phyloP scores from a whole-genome alignment of 2,888 invertebrate species.

The Polydrusus pterygomalis region DNA sequence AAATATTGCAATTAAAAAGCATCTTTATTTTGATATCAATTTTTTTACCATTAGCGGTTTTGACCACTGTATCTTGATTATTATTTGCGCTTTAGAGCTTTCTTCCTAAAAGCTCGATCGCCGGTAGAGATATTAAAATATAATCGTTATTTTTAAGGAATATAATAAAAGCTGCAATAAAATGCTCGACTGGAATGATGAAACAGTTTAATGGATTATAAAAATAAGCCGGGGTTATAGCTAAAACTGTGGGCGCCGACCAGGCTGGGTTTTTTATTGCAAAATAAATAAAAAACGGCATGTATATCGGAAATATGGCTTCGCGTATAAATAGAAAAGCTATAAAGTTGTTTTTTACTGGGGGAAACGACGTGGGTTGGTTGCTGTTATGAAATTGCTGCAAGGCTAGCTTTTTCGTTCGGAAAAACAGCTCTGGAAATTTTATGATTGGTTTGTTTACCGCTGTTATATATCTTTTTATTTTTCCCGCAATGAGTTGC shows the following conservation, averaged over 20 bases:
- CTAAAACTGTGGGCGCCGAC: constrained; percentile 43
- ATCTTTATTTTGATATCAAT: too few species aligned
- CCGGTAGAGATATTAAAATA: constrained; percentile 47
- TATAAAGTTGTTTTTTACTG: constrained; percentile 46
- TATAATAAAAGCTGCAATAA: constrained; percentile 52
- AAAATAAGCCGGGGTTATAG: constrained; percentile 37
- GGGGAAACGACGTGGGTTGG: constrained; percentile 31
- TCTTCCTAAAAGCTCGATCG: constrained; percentile 41
- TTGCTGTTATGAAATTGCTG: constrained; percentile 38
- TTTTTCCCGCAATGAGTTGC: constrained; percentile 19
- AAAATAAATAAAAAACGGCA: constrained; percentile 41
- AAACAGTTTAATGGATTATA: constrained; percentile 50
- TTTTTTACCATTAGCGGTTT: constrained; percentile 16
- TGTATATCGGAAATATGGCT: constrained; percentile 46
- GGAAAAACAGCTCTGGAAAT: constrained; percentile 42
- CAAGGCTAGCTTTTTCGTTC: constrained; percentile 32
- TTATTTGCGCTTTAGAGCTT: constrained; percentile 40
- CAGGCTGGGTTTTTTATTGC: constrained; percentile 42
- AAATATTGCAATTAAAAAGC: too few species aligned
- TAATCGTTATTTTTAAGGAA: constrained; percentile 54
- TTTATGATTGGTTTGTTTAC: constrained; percentile 50
- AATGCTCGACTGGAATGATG: constrained; percentile 46
- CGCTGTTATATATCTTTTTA: constrained; percentile 22
- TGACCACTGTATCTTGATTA: constrained; percentile 34
- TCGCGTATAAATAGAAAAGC: constrained; percentile 44